Base-by-base conservation (phyloP, 2,888 invertebrate species). In the Trachelus troglodyta region DNA sequence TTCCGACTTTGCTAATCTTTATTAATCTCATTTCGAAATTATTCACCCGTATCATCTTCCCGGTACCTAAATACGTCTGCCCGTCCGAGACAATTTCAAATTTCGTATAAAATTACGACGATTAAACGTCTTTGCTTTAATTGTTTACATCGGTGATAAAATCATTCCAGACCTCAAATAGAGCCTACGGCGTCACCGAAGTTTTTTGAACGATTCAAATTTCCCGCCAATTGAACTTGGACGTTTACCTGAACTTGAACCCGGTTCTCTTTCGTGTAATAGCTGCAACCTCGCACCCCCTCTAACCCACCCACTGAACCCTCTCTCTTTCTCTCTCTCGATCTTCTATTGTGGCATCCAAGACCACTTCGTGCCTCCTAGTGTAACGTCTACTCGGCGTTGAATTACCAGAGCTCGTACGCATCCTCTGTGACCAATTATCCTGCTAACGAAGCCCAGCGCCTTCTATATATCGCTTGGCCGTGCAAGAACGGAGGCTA, bases 381-480 rank as follows among this genome's bases (percentile, higher is more conserved):
- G 56, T 56, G 23, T 56, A 56, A 56, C 56, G 56, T 56, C 56
- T 56, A 56, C 56, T 56, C 9, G 84, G 88, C 89, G 85, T 88
- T 87, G 90, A 90, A 90, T 89, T 90, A 90, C 88, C 87, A 88
- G 88, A 87, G 89, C 87, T 89, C 86, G 87, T 85, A 89, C 89
- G 90, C 90, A 90, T 90, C 90, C 89, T 90, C 90, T 90, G 90
- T 90, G 90, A 90, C 90, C 90, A 90, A 90, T 90, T 90, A 90
- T 90, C 89, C 87, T 85, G 87, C 90, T 90, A 90, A 90, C 90
- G 90, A 90, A 90, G 87, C 87, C 89, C 83, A 84, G 84, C 85
- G 81, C 83, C 76, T 76, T 73, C 71, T 75, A 77, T 69, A 76
- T 74, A 74, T 79, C 79, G 79, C 75, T 78, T 23, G 56, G 81